Evolutionary conservation across 1,140 invertebrate species (phyloP), one percentile per base, ranked within the genome.

Genomic region (Drosophila sucinea): DNA sequence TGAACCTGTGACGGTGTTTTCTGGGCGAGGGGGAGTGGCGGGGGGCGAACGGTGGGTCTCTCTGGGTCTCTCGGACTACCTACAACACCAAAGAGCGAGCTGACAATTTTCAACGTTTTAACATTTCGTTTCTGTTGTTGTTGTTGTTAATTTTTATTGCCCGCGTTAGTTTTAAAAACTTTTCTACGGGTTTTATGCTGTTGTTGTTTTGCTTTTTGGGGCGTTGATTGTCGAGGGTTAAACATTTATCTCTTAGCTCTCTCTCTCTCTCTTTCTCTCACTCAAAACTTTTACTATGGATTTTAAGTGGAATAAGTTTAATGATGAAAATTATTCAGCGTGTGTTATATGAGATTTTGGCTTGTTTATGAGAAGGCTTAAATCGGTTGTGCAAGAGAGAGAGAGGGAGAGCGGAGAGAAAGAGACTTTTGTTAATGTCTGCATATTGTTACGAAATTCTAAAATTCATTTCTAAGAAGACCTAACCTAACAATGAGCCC

Each of bases 281-380:
- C 4, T 17, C 38, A 68, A 80, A 70, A 73, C 67, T 79, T 67
- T 56, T 65, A 65, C 72, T 60, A 70, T 61, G 74, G 76, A 67
- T 76, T 79, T 83, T 63, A 83, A 83, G 72, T 83, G 80, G 76
- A 69, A 77, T 69, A 76, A 83, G 80, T 83, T 79, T 79, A 83
- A 83, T 83, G 76, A 83, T 83, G 76, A 66, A 79, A 83, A 83
- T 83, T 84, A 83, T 79, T 83, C 80, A 79, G 72, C 72, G 69
- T 79, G 73, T 84, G 67, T 67, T 61, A 72, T 73, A 68, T 76
- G 73, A 70, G 65, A 64, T 77, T 67, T 54, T 76, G 63, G 47
- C 75, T 64, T 70, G 61, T 76, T 82, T 83, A 82, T 79, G 66
- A 65, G 58, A 11, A 17, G 64, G 44, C 74, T 73, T 66, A 70